phyloP scores from a whole-genome alignment of 2,888 invertebrate genomes.

The Boloria euphrosyne region DNA sequence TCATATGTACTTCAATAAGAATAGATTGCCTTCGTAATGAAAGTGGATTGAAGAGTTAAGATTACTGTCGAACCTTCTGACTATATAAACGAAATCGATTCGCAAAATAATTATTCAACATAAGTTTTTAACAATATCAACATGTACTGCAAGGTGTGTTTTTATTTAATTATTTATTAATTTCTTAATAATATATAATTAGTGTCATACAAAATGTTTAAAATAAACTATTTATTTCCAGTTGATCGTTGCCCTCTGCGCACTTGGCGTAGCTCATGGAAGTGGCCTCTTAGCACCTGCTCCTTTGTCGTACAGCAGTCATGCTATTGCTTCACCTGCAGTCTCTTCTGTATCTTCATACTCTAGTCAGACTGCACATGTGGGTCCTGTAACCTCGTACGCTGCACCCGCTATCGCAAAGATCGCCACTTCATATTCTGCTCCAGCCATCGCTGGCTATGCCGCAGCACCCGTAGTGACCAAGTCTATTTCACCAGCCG shows the following conservation, averaged over 20 bases:
- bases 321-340: constrained; percentile 55
- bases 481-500: constrained; percentile 52
- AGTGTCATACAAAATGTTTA: constrained; percentile 1
- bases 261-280: constrained; percentile 82
- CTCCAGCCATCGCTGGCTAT: constrained; percentile 52
- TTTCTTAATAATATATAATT: constrained; percentile 2
- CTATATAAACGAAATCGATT: constrained; percentile 76
- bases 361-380: constrained; percentile 51
- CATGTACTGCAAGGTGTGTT: constrained; percentile 80
- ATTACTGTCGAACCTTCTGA: constrained; percentile 54
- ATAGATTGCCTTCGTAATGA: constrained; percentile 74
- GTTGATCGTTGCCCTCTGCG: constrained; percentile 83
- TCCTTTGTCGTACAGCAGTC: constrained; percentile 75
- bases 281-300: constrained; percentile 76
- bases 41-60: constrained; percentile 62
- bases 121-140: constrained; percentile 70
- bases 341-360: constrained; percentile 56
- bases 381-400: constrained; percentile 49
- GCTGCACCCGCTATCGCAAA: constrained; percentile 54
- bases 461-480: constrained; percentile 61
- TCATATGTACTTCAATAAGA: constrained; percentile 43
- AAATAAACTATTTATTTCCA: constrained; percentile 39
- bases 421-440: constrained; percentile 47
- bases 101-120: constrained; percentile 75
- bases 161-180: constrained; percentile 23